Base-by-base conservation (phyloP, 1,140 invertebrate species). In the Camponotus vicinus region DNA sequence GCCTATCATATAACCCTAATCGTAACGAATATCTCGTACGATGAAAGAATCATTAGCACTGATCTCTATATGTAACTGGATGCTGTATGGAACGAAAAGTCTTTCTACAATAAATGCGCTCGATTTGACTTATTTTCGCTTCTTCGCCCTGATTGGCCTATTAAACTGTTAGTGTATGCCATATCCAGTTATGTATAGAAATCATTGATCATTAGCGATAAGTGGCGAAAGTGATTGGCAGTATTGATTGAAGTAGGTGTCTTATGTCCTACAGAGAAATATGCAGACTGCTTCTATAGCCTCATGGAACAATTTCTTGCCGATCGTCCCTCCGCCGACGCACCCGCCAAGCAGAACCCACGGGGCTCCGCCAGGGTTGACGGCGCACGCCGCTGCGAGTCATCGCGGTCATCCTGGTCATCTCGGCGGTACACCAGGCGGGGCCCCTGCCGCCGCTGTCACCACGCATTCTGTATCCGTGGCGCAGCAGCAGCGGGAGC, bases 221-320 rank as follows among this genome's bases (percentile, higher is more conserved):
- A 64, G 34, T 11, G 49, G 52, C 37, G 70, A 73, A 82, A 78
- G 9, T 27, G 82, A 83, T 88, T 90, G 93, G 91, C 93, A 94
- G 92, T 94, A 92, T 94, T 94, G 91, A 95, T 94, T 94, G 94
- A 95, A 94, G 93, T 94, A 95, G 94, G 92, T 93, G 90, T 93
- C 93, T 95, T 94, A 94, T 94, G 85, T 88, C 90, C 91, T 91
- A 73, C 95, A 95, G 94, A 95, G 93, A 91, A 95, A 93, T 88
- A 93, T 94, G 93, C 94, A 93, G 86, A 92, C 93, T 86, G 92
- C 93, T 70, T 91, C 93, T 84, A 93, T 94, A 92, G 82, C 92
- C 75, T 95, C 92, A 77, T 95, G 94, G 94, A 94, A 93, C 88
- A 93, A 92, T 84, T 94, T 94, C 77, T 92, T 95, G 27, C 88